Conservation (phyloP, 2,888 invertebrate species). For the Diabrotica balteata region DNA sequence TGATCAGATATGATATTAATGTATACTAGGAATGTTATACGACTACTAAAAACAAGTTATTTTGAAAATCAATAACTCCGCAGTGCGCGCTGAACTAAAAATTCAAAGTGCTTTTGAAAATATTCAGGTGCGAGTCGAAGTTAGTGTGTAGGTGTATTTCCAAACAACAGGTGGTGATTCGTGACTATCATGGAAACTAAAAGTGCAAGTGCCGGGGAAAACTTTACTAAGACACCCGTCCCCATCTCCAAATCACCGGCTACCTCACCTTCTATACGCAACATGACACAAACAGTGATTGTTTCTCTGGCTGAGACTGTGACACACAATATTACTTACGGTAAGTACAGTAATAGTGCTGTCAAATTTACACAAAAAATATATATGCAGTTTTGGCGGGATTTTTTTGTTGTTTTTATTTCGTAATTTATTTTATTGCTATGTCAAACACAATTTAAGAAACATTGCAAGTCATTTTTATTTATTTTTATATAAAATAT, state of each 20-base stretch:
- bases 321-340: slow-evolving; percentile 66
- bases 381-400: slow-evolving; percentile 1
- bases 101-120: slow-evolving; percentile 36
- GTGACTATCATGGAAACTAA: slow-evolving; percentile 42
- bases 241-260: slow-evolving; percentile 57
- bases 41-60: not conserved
- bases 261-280: slow-evolving; percentile 57
- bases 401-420: not conserved
- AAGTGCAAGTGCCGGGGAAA: slow-evolving; percentile 45
- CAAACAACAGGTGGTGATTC: slow-evolving; percentile 41
- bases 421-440: too few relatives aligned
- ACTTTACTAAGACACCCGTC: slow-evolving; percentile 58
- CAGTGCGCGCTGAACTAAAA: slow-evolving; percentile 23
- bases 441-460: too few relatives aligned
- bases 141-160: slow-evolving; percentile 28
- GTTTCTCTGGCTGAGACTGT: slow-evolving; percentile 62
- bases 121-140: slow-evolving; percentile 31
- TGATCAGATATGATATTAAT: slow-evolving; percentile 12
- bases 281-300: slow-evolving; percentile 59
- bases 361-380: not conserved
- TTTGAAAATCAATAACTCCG: slow-evolving; percentile 29
- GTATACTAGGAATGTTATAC: not conserved
- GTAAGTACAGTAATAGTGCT: slow-evolving; percentile 53
- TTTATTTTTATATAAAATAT: too few relatives aligned
- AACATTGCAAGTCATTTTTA: too few relatives aligned